Evolutionary conservation across 2,797 vertebrate genomes (phyloP).

Genomic region (Bradypodion pumilum): DNA sequence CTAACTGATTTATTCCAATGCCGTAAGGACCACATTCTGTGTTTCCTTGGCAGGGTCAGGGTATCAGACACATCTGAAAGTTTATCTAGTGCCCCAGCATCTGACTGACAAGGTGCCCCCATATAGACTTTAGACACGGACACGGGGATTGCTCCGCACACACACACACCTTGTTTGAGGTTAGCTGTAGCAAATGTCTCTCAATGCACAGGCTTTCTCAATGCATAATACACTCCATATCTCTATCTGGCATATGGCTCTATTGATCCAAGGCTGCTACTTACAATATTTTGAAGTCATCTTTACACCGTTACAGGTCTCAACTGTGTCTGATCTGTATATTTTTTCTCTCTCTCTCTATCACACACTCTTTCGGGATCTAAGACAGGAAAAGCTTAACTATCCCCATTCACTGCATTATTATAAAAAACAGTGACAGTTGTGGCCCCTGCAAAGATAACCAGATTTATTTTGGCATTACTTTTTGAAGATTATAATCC

Average conservation of each 20-base stretch:
- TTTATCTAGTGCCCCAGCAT: constrained; percentile 19
- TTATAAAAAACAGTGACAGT: too few species aligned
- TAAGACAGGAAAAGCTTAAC: not conserved
- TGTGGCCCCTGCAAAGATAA: too few species aligned
- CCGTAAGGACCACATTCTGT: constrained; percentile 46
- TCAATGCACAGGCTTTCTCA: not conserved
- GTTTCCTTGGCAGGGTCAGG: constrained; percentile 40
- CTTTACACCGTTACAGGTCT: not conserved
- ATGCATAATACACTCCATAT: constrained; percentile 23
- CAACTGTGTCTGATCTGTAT: not conserved
- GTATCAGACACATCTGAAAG: constrained; percentile 39
- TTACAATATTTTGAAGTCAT: not conserved
- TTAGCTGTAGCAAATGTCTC: not conserved
- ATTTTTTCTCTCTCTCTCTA: not conserved
- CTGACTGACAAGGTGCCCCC: constrained; percentile 45
- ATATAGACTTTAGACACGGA: constrained; percentile 34
- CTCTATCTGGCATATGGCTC: constrained; percentile 17
- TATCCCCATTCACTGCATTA: not conserved
- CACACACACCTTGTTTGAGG: constrained; percentile 36
- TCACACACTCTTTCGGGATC: not conserved
- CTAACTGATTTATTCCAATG: constrained; percentile 68
- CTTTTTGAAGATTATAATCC: too few species aligned
- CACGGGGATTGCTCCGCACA: constrained; percentile 4
- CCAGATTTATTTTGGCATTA: too few species aligned
- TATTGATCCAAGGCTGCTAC: not conserved